Base-by-base conservation (phyloP, 2,888 invertebrate genomes). In the Thereva unica region DNA sequence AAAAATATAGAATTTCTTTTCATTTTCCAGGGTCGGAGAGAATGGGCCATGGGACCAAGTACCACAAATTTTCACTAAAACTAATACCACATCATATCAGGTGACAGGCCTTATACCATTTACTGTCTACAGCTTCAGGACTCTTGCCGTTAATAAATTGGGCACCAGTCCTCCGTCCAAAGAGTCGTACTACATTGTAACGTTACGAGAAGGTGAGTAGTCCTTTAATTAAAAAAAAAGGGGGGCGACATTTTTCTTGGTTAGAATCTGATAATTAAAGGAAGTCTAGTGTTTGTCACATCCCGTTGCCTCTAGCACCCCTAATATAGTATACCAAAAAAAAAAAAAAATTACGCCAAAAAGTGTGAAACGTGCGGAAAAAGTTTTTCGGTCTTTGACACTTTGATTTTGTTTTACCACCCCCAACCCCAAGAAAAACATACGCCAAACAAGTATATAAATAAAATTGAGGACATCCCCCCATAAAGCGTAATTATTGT, bases 61-160 rank as follows among this genome's bases (percentile, higher is more conserved):
- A 74, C 82, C 85, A 71, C 85, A 85, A 72, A 86, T 88, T 74
- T 79, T 84, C 73, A 88, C 88, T 42, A 84, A 85, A 71, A 85
- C 83, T 75, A 89, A 88, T 81, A 81, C 83, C 71, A 88, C 88
- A 70, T 84, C 82, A 75, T 87, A 87, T 82, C 85, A 87, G 77
- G 85, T 91, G 75, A 84, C 84, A 71, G 84, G 83, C 68, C 83
- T 92, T 72, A 82, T 84, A 72, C 90, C 91, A 55, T 91, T 87
- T 81, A 90, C 89, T 56, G 88, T 89, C 67, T 91, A 92, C 82
- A 88, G 87, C 76, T 89, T 91, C 80, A 84, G 88, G 67, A 85
- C 91, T 71, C 80, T 86, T 73, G 89, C 89, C 56, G 87, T 88
- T 68, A 92, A 91, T 79, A 85, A 84, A 70, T 84, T 88, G 80